Conservation (phyloP, 2,113 vertebrate genomes). For the Ardeotis arabs region DNA sequence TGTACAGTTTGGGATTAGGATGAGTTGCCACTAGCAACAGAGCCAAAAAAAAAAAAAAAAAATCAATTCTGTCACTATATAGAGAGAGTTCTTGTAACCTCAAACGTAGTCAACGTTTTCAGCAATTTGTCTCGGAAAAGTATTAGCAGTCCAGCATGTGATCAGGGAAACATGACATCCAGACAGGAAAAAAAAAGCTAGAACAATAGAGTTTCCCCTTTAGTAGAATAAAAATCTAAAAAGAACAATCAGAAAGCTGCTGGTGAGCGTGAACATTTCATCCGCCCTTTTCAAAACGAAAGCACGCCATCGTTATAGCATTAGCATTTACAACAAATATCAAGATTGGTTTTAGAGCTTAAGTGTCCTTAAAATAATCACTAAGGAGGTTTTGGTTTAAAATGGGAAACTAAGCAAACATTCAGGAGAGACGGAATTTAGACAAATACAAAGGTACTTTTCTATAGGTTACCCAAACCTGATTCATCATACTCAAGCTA, state of each 20-base stretch:
- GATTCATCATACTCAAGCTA: background rate
- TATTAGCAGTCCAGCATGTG: background rate
- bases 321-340: background rate
- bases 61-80: slow-evolving; percentile 32
- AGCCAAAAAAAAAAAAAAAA: background rate
- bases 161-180: background rate
- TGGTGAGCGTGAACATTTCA: background rate
- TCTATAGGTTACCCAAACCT: background rate
- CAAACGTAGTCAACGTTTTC: background rate
- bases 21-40: slow-evolving; percentile 64
- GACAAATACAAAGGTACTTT: background rate
- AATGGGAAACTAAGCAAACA: background rate
- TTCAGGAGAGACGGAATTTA: background rate
- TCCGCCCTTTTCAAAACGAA: background rate
- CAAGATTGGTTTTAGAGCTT: background rate
- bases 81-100: slow-evolving; percentile 1
- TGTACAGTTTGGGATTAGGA: slow-evolving; percentile 48
- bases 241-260: background rate
- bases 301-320: fast-evolving
- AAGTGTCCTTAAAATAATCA: background rate
- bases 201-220: background rate
- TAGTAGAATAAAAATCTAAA: background rate
- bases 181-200: background rate
- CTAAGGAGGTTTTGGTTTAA: background rate
- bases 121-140: slow-evolving; percentile 23